Percentiles rank a stretch among this genome's conserved stretches.
These are phyloP conservation scores for Antigone vipio DNA, from an alignment of 2,113 vertebrate species.

Conservation along the genomic window DNA sequence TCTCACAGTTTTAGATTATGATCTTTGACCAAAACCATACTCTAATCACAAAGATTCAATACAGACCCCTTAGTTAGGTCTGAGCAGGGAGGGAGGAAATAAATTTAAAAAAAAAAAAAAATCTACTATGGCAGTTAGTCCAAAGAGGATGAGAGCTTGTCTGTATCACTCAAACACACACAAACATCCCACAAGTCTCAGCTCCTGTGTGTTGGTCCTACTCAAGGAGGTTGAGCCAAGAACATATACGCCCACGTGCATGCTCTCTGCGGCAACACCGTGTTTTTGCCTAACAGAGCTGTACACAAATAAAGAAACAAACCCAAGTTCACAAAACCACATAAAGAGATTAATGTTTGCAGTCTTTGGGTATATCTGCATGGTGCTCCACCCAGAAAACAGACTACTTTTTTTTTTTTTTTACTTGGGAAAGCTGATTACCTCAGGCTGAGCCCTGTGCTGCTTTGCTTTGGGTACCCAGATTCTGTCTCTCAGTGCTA, in stretches of 20 bases:
- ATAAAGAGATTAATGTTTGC: background rate
- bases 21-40: background rate
- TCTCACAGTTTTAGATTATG: background rate
- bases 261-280: background rate
- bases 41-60: background rate
- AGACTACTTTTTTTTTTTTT: background rate
- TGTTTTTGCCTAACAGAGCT: background rate
- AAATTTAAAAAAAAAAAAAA: background rate
- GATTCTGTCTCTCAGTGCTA: background rate
- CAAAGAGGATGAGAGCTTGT: background rate
- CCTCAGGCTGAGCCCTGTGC: background rate
- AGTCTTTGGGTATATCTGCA: background rate
- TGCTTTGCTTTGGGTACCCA: background rate
- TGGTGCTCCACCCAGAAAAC: background rate
- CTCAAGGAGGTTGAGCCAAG: background rate
- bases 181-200: background rate
- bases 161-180: background rate
- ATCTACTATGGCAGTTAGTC: background rate
- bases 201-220: background rate
- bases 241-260: background rate
- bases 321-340: constrained; percentile 27
- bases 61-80: background rate
- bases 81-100: background rate
- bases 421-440: background rate
- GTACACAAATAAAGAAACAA: constrained; percentile 35